Evolutionary conservation across 2,888 invertebrate species (phyloP).

Genomic region (Megaustenia siamemsis): DNA sequence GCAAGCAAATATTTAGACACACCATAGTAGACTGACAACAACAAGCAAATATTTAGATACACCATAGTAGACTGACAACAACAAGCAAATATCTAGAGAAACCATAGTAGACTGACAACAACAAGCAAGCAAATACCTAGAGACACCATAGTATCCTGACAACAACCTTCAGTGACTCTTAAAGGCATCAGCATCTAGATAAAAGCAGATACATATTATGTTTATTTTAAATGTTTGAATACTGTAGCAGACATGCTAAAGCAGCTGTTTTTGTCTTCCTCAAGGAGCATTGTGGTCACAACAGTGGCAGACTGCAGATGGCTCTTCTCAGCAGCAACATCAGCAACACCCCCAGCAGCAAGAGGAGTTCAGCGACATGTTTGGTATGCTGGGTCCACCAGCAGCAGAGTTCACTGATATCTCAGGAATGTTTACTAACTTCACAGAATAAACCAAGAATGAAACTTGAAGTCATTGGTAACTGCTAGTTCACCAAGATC

Average conservation of each 20-base stretch:
- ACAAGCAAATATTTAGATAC: no score
- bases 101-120: no score
- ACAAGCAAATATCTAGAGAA: no score
- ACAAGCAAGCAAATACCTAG: no score
- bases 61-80: no score
- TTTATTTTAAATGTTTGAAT: not conserved
- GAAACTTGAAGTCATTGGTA: not conserved
- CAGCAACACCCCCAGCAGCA: conserved; percentile 64
- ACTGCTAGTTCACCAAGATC: not conserved
- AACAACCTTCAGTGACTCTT: no score
- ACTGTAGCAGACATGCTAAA: not conserved
- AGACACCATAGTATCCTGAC: no score
- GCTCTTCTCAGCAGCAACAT: conserved; percentile 58
- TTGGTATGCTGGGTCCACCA: conserved; percentile 76
- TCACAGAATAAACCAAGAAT: conserved; percentile 68
- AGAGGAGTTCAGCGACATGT: conserved; percentile 77
- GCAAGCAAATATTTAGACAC: no score
- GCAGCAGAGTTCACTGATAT: conserved; percentile 75
- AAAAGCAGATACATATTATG: no score
- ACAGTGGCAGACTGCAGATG: conserved; percentile 67
- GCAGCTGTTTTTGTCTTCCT: not conserved
- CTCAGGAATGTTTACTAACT: conserved; percentile 77
- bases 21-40: no score
- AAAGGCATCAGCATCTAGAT: no score
- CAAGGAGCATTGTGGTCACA: conserved; percentile 61